phyloP scores from a whole-genome alignment of 2,113 vertebrate species.

The Eidolon helvum region DNA sequence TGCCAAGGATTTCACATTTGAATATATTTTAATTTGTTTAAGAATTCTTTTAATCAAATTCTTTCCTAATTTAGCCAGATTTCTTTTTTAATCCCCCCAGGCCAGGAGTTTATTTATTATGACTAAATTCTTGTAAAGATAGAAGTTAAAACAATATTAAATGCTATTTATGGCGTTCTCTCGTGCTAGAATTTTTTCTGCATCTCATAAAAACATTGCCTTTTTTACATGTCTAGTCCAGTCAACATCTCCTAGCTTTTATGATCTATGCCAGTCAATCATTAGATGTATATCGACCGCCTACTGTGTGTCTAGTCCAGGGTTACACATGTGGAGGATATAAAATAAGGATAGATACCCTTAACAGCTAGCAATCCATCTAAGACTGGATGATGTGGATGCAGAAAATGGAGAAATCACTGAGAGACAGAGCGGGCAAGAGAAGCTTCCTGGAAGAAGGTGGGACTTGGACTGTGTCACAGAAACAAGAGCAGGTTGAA shows the following conservation, averaged over 20 bases:
- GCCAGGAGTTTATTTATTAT: constrained; percentile 64
- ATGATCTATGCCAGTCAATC: neutral
- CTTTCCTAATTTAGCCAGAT: constrained; percentile 56
- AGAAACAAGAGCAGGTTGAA: neutral
- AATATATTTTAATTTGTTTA: constrained; percentile 65
- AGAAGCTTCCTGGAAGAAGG: neutral
- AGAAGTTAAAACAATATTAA: constrained; percentile 50
- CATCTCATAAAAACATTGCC: neutral
- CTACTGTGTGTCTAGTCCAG: neutral
- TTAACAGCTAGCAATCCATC: too few relatives aligned
- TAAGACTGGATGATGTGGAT: neutral
- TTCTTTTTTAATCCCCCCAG: constrained; percentile 58
- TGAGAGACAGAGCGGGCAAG: neutral
- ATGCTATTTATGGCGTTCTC: constrained; percentile 32
- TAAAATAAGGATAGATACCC: neutral
- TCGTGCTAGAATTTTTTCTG: constrained; percentile 42
- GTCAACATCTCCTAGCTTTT: neutral
- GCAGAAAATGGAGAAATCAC: neutral
- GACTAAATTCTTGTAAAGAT: constrained; percentile 60
- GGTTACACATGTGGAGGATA: neutral
- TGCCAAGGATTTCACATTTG: constrained; percentile 47
- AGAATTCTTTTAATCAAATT: constrained; percentile 60
- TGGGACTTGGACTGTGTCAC: neutral
- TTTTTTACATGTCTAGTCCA: neutral
- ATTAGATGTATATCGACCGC: neutral